Conservation (phyloP, 1,140 invertebrate genomes). For the Mylabris phalerata region DNA sequence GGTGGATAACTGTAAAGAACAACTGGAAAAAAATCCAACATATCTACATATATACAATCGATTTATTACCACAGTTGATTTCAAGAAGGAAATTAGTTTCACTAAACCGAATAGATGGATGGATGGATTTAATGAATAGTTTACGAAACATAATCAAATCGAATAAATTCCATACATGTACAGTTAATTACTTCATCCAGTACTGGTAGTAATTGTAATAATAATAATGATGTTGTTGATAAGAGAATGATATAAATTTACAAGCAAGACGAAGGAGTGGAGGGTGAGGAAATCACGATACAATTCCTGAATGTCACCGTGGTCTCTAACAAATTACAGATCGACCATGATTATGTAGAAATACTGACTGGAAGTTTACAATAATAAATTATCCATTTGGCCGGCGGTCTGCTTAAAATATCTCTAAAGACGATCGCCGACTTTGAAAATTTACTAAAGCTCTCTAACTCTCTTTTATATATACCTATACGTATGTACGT, state of each 20-base stretch:
- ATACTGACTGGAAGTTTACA: conserved; percentile 17
- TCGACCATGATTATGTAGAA: conserved; percentile 21
- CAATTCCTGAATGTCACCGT: conserved; percentile 9
- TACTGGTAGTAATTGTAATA: too few species aligned
- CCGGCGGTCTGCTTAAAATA: conserved; percentile 21
- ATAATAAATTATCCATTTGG: conserved; percentile 24
- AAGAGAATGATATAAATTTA: neutral
- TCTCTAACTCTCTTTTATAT: too few species aligned
- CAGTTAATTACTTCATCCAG: too few species aligned
- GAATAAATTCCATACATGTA: too few species aligned
- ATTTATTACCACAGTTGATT: neutral
- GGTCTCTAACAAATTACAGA: conserved; percentile 15
- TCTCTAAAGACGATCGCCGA: conserved; percentile 24
- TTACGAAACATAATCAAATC: neutral
- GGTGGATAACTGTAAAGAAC: too few species aligned
- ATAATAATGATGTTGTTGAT: too few species aligned
- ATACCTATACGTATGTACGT: too few species aligned
- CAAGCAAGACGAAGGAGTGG: too few species aligned
- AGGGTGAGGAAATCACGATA: neutral
- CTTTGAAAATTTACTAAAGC: conserved; percentile 22
- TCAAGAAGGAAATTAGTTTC: neutral
- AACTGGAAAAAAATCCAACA: too few species aligned
- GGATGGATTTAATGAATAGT: neutral
- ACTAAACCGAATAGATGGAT: neutral
- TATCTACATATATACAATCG: too few species aligned